A percentile compares a stretch with the other conserved stretches of the same genome.
These are phyloP conservation scores for Anoplolepis gracilipes DNA, from an alignment of 1,140 invertebrate species.

Conservation along the genomic window DNA sequence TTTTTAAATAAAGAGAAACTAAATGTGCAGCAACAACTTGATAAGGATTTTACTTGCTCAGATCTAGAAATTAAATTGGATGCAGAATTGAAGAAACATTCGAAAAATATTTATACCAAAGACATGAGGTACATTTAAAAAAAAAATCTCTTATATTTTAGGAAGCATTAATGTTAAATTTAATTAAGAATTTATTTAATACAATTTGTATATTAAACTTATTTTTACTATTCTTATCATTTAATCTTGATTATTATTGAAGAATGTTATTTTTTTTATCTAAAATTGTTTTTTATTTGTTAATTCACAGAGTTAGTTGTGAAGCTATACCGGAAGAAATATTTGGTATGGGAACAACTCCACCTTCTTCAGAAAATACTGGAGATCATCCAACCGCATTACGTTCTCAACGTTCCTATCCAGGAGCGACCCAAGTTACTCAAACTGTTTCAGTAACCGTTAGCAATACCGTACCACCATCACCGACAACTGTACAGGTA, in stretches of 20 bases:
- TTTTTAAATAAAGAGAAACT: conserved; percentile 86
- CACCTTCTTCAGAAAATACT: conserved; percentile 83
- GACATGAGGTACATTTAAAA: conserved; percentile 87
- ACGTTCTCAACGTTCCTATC: conserved; percentile 81
- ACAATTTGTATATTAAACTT: background rate
- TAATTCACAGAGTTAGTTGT: conserved; percentile 89
- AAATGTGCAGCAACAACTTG: conserved; percentile 78
- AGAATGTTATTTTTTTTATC: background rate
- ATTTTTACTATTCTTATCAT: background rate
- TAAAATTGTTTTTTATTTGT: background rate
- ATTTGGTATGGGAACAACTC: conserved; percentile 88
- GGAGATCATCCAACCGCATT: conserved; percentile 78
- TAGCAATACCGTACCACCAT: conserved; percentile 82
- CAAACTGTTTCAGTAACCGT: conserved; percentile 71
- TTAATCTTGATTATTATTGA: background rate
- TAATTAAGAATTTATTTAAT: background rate
- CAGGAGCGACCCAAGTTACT: conserved; percentile 76
- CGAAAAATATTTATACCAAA: conserved; percentile 88
- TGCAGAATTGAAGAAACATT: conserved; percentile 87
- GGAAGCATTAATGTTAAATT: background rate
- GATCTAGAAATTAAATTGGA: conserved; percentile 83
- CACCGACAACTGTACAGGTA: conserved; percentile 81
- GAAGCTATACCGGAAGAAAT: conserved; percentile 96
- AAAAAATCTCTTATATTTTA: background rate
- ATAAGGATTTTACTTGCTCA: conserved; percentile 74